Conservation (phyloP, 2,888 invertebrate genomes). For the Antheraea yamamai region DNA sequence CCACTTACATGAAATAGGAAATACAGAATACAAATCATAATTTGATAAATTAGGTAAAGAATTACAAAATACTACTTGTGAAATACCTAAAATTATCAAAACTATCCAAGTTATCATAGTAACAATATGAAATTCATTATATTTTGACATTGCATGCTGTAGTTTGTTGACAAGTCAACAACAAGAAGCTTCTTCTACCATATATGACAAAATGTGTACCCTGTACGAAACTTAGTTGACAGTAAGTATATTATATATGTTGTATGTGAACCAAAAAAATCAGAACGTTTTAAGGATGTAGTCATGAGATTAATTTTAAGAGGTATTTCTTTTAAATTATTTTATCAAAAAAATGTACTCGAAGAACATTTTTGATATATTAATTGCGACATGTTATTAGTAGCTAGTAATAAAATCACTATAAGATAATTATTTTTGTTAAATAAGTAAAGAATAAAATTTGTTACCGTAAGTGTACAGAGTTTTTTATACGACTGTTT, state of each 20-base stretch:
- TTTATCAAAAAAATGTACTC: background rate
- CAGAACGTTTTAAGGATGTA: no score
- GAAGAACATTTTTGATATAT: background rate
- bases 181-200: background rate
- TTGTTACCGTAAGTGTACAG: no score
- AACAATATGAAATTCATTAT: conserved; percentile 58
- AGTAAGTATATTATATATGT: background rate
- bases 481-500: no score
- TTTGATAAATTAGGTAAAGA: conserved; percentile 48
- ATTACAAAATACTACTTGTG: conserved; percentile 51
- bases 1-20: conserved; percentile 61
- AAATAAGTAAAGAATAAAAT: no score
- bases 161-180: conserved; percentile 32
- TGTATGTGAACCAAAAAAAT: background rate
- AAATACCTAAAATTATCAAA: conserved; percentile 67
- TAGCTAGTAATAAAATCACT: no score
- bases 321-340: no score
- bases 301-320: no score
- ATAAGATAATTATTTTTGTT: no score
- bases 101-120: conserved; percentile 69
- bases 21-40: conserved; percentile 48
- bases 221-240: background rate
- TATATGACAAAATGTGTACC: background rate
- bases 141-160: conserved; percentile 60
- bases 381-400: no score